Evolutionary conservation across 2,888 invertebrate species (phyloP), one percentile per base, ranked within the genome.

Genomic region (Caradrina clavipalpis): DNA sequence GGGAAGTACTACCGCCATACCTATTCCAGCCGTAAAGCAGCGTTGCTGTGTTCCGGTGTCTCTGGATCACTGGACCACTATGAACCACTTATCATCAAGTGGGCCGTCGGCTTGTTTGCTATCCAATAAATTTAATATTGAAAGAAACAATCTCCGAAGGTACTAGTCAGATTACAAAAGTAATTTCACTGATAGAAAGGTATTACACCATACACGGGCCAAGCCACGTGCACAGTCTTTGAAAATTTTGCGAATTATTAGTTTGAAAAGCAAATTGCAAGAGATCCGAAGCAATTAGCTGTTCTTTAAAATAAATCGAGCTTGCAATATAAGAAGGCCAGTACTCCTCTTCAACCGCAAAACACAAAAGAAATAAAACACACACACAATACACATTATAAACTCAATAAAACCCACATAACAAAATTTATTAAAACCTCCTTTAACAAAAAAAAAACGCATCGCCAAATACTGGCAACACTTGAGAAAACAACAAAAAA

Each of bases 401-500:
- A 76, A 59, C 51, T 58, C 50, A 35, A 66, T 22, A 56, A 75
- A 2, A 54, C 47, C 54, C 47, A 50, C 59, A 66, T 42, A 21
- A 49, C 47, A 65, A 54, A 60, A 54, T 15, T 13, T 67, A 81
- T 60, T 63, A 81, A 68, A 78, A 68, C 22, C 22, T 53, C 6
- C 51, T 75, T 60, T 8, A 35, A 22, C 10, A 53, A 60, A 50
- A 69, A 56, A 71, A 69, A 58, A 80, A 22, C 51, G 47, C 65
- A 35, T 51, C 56, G 69, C 68, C 31, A 73, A 80, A 79, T 69
- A 19, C 74, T 64, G 49, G 69, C 73, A 76, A 79, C 82, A 87
- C 88, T 87, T 87, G 83, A 83, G 79, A 81, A 76, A 78, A 82
- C 85, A 87, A 83, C 85, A 87, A 83, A 80, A 80, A 80, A 55